A percentile compares a stretch with the other conserved stretches of the same genome.
Conservation (phyloP, 2,113 vertebrate genomes). For the Bufo gargarizans region DNA sequence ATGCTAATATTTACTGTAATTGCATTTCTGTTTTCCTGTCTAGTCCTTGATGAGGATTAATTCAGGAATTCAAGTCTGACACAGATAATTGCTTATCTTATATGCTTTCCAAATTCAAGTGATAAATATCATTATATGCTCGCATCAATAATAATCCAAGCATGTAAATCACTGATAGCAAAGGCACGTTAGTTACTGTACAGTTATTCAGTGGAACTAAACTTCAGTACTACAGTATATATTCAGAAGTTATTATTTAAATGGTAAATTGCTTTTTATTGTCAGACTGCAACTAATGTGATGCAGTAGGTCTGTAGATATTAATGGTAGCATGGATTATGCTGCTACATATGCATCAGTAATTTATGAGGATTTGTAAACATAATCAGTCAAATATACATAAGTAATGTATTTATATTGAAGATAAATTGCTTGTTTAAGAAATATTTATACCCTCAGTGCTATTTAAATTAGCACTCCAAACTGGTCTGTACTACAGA, state of each 20-base stretch:
- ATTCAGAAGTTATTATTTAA: slow-evolving; percentile 63
- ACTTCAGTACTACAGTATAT: background rate
- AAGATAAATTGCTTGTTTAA: slow-evolving; percentile 23
- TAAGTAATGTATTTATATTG: slow-evolving; percentile 14
- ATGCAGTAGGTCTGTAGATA: slow-evolving; percentile 5
- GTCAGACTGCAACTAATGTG: background rate
- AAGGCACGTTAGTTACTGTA: slow-evolving; percentile 67
- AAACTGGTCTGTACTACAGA: background rate
- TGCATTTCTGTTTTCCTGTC: slow-evolving; percentile 13
- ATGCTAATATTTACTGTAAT: slow-evolving; percentile 26
- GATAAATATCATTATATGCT: slow-evolving; percentile 64
- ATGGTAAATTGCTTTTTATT: slow-evolving; percentile 2
- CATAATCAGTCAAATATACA: slow-evolving; percentile 35
- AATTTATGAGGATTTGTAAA: slow-evolving; percentile 30
- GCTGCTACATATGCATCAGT: background rate
- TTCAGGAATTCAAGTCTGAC: slow-evolving; percentile 24
- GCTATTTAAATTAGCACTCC: background rate
- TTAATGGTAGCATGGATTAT: background rate
- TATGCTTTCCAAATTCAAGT: slow-evolving; percentile 59
- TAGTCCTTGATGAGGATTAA: background rate
- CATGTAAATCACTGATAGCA: slow-evolving; percentile 67
- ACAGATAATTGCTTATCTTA: slow-evolving; percentile 56
- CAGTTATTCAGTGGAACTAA: slow-evolving; percentile 64
- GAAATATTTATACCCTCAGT: background rate
- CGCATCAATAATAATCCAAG: slow-evolving; percentile 64